Evolutionary conservation across 2,888 invertebrate species (phyloP), one percentile per base, ranked within the genome.

Genomic region (Tanytarsus gracilentus): DNA sequence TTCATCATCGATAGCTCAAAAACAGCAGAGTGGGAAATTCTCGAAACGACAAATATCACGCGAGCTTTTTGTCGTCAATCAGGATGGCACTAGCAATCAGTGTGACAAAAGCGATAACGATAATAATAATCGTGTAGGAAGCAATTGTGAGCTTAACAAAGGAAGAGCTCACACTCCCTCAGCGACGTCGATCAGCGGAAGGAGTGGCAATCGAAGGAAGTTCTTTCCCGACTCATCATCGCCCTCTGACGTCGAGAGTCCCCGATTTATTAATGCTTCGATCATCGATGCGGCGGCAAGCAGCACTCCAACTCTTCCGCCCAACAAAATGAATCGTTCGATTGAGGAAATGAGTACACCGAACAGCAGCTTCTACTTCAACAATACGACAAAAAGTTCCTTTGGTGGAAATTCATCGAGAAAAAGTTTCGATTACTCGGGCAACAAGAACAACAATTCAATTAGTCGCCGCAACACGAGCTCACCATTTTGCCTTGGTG

Each of bases 401-500:
- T 50, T 27, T 63, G 64, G 11, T 33, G 30, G 33, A 36, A 62
- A 29, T 39, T 36, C 29, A 18, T 44, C 29, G 5, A 39, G 26
- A 23, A 56, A 40, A 58, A 52, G 40, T 18, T 11, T 44, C 3
- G 60, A 51, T 36, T 23, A 25, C 16, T 48, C 55, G 7, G 60
- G 51, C 11, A 9, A 18, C 14, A 27, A 33, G 3, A n/a, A 63
- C 50, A 26, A 65, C 56, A 62, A 62, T 56, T 63, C 65, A 62
- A 56, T 62, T n/a, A 61, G 21, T 39, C 50, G 62, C 21, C 53
- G 55, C 4, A 62, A 58, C n/a, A 44, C 25, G 29, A 62, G 59
- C 29, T 64, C 65, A 39, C 65, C 66, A 30, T 63, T 74, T 8
- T 71, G 72, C 25, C 62, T 74, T 7, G 73, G 71, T 0, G 73